phyloP scores from a whole-genome alignment of 1,140 invertebrate genomes.

The Calosoma granatense region DNA sequence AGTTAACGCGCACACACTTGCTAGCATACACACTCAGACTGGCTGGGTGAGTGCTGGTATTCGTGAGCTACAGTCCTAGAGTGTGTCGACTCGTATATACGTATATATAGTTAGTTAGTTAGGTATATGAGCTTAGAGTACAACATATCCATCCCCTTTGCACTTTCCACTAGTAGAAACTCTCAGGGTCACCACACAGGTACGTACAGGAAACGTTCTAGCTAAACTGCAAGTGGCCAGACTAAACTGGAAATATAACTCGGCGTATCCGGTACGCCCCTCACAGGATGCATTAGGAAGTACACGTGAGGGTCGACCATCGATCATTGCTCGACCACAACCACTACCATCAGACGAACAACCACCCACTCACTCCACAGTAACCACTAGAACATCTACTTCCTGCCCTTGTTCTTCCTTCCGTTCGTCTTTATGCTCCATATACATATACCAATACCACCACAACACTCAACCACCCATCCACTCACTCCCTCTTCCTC shows the following conservation, averaged over 20 bases:
- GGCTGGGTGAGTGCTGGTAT: neutral
- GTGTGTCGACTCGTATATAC: no score
- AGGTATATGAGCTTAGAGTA: neutral
- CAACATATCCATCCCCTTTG: neutral
- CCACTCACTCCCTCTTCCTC: no score
- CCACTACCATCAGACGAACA: neutral
- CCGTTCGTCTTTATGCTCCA: neutral
- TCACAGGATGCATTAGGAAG: neutral
- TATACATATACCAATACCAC: no score
- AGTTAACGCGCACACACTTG: neutral
- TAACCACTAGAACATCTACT: no score
- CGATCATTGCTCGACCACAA: neutral
- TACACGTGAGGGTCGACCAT: slow-evolving; percentile 3
- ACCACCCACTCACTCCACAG: no score
- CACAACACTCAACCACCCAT: no score
- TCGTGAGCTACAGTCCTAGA: no score
- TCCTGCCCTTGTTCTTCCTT: neutral
- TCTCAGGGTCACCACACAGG: no score
- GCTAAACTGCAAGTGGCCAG: neutral
- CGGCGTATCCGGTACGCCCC: neutral
- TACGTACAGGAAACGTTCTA: neutral
- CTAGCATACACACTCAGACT: no score
- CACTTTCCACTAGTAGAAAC: neutral
- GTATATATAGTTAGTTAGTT: no score
- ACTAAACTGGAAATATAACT: slow-evolving; percentile 8